Base-by-base conservation (phyloP, 2,113 vertebrate genomes). In the Andinoacara biseriatus region DNA sequence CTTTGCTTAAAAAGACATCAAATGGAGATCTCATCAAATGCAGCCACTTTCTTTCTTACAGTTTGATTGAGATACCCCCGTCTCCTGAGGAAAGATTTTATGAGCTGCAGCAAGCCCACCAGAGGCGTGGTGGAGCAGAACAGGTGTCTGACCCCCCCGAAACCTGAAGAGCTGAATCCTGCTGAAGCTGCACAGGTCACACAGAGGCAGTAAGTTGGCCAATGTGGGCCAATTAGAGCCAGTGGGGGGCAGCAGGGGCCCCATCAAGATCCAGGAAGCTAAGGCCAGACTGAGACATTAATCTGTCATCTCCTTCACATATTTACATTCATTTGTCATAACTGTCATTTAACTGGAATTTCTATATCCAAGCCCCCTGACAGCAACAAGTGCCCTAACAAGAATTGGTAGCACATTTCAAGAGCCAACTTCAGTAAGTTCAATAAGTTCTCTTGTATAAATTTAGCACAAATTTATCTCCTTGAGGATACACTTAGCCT, bases 251-350 rank as follows among this genome's bases (percentile, higher is more conserved):
- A 58, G 29, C 24, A 22, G 60, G 61, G 69, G 62, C n/a, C 43
- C 56, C 61, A 69, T 62, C 76, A 65, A 61, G 77, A 78, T 77
- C 54, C 78, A 76, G 83, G 78, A 86, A 40, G 81, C 60, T 79
- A 26, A 77, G 11, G 57, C 63, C 29, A 79, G 87, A 82, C 60
- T n/a, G 29, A 80, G 78, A 82, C 86, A 89, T 89, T 76, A 88
- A 90, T 82, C 85, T 92, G 76, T 90, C 88, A 81, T 80, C 87
- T 78, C 75, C 76, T 54, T 84, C 38, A 58, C 58, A 63, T 69
- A 62, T 75, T 76, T 74, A 83, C 15, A 52, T 61, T 62, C 74
- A 81, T 87, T 60, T 88, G 82, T 80, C 87, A 69, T 31, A 31
- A 58, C 56, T 59, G 56, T 77, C 61, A 26, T 80, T 49, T 43